phyloP scores from a whole-genome alignment of 2,888 invertebrate species.

The Erebia palarica region DNA sequence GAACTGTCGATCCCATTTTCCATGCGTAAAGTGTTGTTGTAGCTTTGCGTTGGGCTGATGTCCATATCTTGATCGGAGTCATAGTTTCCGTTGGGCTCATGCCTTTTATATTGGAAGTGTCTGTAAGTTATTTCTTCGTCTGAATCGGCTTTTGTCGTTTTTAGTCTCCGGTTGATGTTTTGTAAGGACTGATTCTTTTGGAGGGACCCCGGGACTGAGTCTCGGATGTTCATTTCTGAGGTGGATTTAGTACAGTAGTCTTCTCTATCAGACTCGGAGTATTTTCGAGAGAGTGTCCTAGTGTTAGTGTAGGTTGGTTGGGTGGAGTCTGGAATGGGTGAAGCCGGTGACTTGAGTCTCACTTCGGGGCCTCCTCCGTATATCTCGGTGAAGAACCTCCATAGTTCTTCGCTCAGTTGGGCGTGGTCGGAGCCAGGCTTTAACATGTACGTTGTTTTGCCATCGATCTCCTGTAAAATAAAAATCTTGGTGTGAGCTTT shows the following conservation, averaged over 20 bases:
- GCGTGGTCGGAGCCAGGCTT: slow-evolving; percentile 85
- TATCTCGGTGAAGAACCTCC: slow-evolving; percentile 92
- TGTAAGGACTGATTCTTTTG: slow-evolving; percentile 77
- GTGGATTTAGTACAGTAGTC: slow-evolving; percentile 72
- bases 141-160: slow-evolving; percentile 56
- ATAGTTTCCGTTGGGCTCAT: slow-evolving; percentile 67
- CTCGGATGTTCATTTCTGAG: slow-evolving; percentile 66
- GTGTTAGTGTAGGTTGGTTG: slow-evolving; percentile 34
- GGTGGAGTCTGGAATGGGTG: slow-evolving; percentile 17
- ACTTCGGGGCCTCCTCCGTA: slow-evolving; percentile 96
- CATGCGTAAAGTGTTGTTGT: slow-evolving; percentile 56
- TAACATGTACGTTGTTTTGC: slow-evolving; percentile 60
- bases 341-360: slow-evolving; percentile 57
- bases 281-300: slow-evolving; percentile 52
- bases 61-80: slow-evolving; percentile 70
- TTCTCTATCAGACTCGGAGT: slow-evolving; percentile 73
- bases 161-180: slow-evolving; percentile 63
- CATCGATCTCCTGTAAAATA: slow-evolving; percentile 68
- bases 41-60: slow-evolving; percentile 48
- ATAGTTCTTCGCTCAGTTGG: slow-evolving; percentile 91
- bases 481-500: background rate
- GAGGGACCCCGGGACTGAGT: slow-evolving; percentile 58
- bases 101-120: slow-evolving; percentile 57
- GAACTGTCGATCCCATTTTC: slow-evolving; percentile 71
- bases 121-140: slow-evolving; percentile 67